Percentiles rank a stretch among this genome's conserved stretches.
Conservation (phyloP, 2,797 vertebrate species). For the Prionace glauca region DNA sequence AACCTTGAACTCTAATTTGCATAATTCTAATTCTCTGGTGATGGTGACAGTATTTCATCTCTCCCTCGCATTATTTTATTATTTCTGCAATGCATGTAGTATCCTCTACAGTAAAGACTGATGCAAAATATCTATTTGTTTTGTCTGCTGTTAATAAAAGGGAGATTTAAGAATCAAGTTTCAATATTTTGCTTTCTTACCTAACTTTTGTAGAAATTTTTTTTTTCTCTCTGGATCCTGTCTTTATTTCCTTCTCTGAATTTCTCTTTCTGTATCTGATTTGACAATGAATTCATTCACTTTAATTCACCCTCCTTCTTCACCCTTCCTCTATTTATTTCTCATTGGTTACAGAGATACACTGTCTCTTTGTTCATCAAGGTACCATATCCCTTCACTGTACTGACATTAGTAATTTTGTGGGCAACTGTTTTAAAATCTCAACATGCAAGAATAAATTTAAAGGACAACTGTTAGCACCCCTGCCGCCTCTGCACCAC, state of each 20-base stretch:
- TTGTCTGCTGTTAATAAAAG: neutral
- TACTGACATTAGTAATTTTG: neutral
- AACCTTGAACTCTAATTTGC: no score
- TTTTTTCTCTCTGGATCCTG: neutral
- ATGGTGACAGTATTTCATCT: no score
- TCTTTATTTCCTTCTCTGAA: neutral
- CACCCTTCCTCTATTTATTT: neutral
- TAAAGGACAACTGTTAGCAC: neutral
- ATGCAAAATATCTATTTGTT: neutral
- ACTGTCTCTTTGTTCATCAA: neutral
- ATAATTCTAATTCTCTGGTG: no score
- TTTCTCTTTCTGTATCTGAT: neutral
- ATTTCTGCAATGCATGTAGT: no score
- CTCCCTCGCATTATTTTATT: no score
- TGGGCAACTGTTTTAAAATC: neutral
- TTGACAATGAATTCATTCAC: neutral
- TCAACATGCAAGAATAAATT: neutral
- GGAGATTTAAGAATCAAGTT: neutral
- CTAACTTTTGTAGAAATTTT: neutral
- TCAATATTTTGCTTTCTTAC: neutral
- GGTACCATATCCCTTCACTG: neutral
- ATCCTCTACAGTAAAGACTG: no score
- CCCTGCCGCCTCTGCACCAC: neutral
- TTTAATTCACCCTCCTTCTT: neutral
- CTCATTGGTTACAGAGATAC: neutral